These are phyloP conservation scores for Penaeus indicus DNA, from an alignment of 1,140 invertebrate species.

Conservation along the genomic window DNA sequence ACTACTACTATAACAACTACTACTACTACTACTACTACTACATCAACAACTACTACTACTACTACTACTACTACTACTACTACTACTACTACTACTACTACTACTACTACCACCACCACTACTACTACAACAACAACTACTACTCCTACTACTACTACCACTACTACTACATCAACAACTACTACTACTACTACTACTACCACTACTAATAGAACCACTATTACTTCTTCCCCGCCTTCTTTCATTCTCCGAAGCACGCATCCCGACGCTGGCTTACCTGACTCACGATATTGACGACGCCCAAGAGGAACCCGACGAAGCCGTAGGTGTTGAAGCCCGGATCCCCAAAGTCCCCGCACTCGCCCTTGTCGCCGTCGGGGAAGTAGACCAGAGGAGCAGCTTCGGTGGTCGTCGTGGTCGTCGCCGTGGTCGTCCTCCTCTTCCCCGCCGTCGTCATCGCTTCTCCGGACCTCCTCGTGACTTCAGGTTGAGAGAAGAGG, in stretches of 20 bases:
- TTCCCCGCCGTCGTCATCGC: not conserved
- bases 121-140: no score
- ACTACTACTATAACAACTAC: no score
- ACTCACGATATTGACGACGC: constrained; percentile 45
- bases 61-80: no score
- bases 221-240: not conserved
- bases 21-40: no score
- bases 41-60: no score
- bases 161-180: no score
- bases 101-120: no score
- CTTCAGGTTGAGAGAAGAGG: not conserved
- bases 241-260: no score
- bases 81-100: no score
- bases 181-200: no score
- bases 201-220: no score
- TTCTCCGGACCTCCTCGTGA: not conserved
- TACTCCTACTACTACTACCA: no score
- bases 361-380: constrained; percentile 26
- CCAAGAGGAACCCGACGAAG: constrained; percentile 50
- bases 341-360: constrained; percentile 32
- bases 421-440: not conserved
- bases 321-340: constrained; percentile 53
- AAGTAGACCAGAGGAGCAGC: constrained; percentile 34
- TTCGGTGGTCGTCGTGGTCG: constrained; percentile 2
- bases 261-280: not conserved